These are phyloP conservation scores for Psittacula derbiana DNA, from an alignment of 2,797 vertebrate species.

Conservation along the genomic window DNA sequence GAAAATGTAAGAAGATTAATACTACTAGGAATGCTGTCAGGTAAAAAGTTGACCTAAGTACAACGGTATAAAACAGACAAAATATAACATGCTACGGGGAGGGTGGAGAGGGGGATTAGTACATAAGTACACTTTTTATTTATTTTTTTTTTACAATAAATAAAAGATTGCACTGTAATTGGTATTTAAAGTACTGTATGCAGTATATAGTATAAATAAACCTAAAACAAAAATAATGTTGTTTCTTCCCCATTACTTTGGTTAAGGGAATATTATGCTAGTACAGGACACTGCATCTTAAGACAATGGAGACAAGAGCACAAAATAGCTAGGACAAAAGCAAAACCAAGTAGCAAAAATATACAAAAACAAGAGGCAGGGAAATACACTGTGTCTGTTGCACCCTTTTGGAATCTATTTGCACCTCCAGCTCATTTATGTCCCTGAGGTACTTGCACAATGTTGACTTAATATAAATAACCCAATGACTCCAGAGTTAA, in stretches of 20 bases:
- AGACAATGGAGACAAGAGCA: slow-evolving; percentile 82
- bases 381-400: slow-evolving; percentile 82
- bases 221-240: slow-evolving; percentile 91
- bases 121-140: slow-evolving; percentile 92
- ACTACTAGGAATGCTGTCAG: slow-evolving; percentile 93
- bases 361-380: slow-evolving; percentile 79
- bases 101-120: slow-evolving; percentile 86
- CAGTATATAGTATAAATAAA: slow-evolving; percentile 99
- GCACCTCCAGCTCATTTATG: slow-evolving; percentile 86
- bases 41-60: slow-evolving; percentile 91
- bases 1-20: slow-evolving; percentile 88
- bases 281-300: slow-evolving; percentile 89
- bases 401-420: slow-evolving; percentile 83
- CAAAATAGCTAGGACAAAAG: slow-evolving; percentile 75
- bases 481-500: slow-evolving; percentile 72
- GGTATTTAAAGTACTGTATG: slow-evolving; percentile 99
- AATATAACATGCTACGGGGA: slow-evolving; percentile 91
- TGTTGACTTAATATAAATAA: slow-evolving; percentile 77
- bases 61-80: slow-evolving; percentile 83
- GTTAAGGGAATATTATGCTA: slow-evolving; percentile 93
- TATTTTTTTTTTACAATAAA: slow-evolving; percentile 98
- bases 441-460: slow-evolving; percentile 91
- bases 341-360: slow-evolving; percentile 80
- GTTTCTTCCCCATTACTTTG: slow-evolving; percentile 95
- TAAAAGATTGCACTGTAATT: slow-evolving; percentile 99